Base-by-base conservation (phyloP, 2,113 vertebrate genomes). In the Pipa parva region DNA sequence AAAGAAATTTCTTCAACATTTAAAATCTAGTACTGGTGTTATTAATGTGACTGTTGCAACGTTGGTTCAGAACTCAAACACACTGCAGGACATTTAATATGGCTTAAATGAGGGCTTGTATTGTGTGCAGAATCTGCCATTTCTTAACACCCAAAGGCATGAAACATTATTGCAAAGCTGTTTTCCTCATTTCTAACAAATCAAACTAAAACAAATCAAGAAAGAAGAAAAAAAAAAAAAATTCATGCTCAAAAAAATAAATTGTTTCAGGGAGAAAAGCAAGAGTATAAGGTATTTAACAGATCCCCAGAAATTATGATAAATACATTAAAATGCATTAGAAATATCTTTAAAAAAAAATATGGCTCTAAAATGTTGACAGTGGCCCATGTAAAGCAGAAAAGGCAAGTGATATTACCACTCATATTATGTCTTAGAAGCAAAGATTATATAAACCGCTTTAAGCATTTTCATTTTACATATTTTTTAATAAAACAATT, bases 371-470 rank as follows among this genome's bases (percentile, higher is more conserved):
- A 73, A 79, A 79, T 79, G 74, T 73, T 77, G 73, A 75, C 64
- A 68, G 72, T 80, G 78, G 89, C 73, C 73, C 79, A 85, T 69
- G 79, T 79, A 50, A 62, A 74, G 77, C 67, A 69, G 71, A 63
- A 22, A 68, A 63, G 72, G 62, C 25, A 7, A 9, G 6, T 15
- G 3, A 24, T 20, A 9, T 71, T 75, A 77, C 87, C 76, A 77
- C 33, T 86, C 25, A 11, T 81, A 82, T 85, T 73, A 80, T 81
- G 76, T 80, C 83, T 74, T 74, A 74, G 79, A 81, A 76, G 76
- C 85, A 85, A 81, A 84, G 85, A 80, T 84, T 78, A 74, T 90
- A 93, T 81, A 93, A 92, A 94, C 88, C 79, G 90, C 85, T 82
- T 78, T 85, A 87, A 87, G 89, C 81, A 63, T 82, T 74, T 82